Conservation (phyloP, 2,797 vertebrate species). For the Ibycter americanus region DNA sequence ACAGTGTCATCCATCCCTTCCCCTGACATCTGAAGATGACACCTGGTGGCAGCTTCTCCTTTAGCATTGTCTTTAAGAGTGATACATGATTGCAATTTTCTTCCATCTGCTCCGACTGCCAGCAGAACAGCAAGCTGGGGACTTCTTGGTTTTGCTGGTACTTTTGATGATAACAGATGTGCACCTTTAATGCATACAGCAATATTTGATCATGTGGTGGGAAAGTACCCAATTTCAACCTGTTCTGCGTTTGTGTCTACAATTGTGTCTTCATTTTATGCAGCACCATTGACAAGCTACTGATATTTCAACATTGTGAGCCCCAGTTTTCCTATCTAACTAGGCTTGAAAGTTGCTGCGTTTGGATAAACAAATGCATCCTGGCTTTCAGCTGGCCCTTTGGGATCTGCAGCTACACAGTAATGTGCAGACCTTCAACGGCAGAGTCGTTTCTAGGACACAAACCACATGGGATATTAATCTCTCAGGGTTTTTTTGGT, state of each 20-base stretch:
- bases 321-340: neutral
- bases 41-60: neutral
- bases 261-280: neutral
- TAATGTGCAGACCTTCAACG: fast-evolving
- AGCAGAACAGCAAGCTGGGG: neutral
- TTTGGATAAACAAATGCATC: neutral
- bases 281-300: neutral
- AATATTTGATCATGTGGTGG: neutral
- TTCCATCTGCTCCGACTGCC: neutral
- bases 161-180: neutral
- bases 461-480: fast-evolving
- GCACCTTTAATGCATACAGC: neutral
- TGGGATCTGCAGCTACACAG: neutral
- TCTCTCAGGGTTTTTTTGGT: neutral
- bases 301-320: neutral
- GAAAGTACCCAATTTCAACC: neutral
- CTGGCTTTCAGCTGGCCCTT: neutral
- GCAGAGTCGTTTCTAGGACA: neutral
- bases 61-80: constrained; percentile 1
- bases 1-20: neutral
- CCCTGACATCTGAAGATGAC: neutral
- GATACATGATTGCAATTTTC: constrained; percentile 18
- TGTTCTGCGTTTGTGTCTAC: neutral
- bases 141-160: neutral
- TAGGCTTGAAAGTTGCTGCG: neutral